Evolutionary conservation across 2,113 vertebrate genomes (phyloP).

Genomic region (Pardalotus punctatus): DNA sequence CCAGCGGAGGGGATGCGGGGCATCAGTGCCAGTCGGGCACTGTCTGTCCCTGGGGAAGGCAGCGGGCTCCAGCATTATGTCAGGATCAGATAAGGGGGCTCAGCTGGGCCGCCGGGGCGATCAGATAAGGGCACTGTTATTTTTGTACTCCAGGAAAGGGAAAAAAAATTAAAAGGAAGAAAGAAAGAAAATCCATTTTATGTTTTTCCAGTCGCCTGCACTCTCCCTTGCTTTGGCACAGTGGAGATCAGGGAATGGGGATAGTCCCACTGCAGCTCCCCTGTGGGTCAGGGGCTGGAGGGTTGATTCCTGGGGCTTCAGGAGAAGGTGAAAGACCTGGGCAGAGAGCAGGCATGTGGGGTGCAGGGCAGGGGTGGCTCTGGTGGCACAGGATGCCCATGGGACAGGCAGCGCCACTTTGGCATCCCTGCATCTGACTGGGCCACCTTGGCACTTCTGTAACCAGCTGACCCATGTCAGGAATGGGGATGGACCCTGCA

Average conservation of each 20-base stretch:
- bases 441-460: background rate
- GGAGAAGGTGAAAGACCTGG: background rate
- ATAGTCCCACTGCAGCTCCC: background rate
- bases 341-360: background rate
- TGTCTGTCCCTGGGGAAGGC: conserved; percentile 44
- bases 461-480: background rate
- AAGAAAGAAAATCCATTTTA: conserved; percentile 53
- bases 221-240: background rate
- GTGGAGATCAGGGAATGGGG: conserved; percentile 42
- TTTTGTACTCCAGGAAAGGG: conserved; percentile 69
- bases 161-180: conserved; percentile 56
- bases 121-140: conserved; percentile 79
- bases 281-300: background rate
- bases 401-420: background rate
- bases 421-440: background rate
- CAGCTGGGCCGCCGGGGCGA: conserved; percentile 57
- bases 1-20: background rate
- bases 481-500: background rate
- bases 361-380: background rate
- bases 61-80: conserved; percentile 69
- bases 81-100: conserved; percentile 77
- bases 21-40: conserved; percentile 20
- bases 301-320: background rate
- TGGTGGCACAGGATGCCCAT: background rate
- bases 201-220: background rate